Evolutionary conservation across 2,113 vertebrate genomes (phyloP).

Genomic region (Malurus elegans): DNA sequence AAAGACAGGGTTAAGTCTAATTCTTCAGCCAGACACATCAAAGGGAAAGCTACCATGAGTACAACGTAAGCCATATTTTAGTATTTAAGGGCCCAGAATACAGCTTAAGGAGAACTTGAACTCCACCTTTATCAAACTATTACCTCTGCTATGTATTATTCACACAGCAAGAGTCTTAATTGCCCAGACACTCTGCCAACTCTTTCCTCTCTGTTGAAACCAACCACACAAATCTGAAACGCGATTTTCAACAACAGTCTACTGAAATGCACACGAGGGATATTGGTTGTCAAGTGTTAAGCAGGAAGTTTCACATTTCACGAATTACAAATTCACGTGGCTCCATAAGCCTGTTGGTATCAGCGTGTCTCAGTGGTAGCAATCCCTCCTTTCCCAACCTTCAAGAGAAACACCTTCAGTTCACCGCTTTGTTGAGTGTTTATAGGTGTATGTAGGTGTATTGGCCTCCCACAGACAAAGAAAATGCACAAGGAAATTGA

Average conservation of each 20-base stretch:
- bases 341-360: background rate
- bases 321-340: background rate
- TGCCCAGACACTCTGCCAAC: background rate
- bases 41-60: background rate
- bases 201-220: background rate
- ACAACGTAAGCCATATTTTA: background rate
- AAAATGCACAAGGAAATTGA: background rate
- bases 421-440: background rate
- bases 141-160: background rate
- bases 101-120: background rate
- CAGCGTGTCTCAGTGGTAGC: accelerated
- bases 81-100: background rate
- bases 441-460: background rate
- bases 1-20: background rate
- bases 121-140: background rate
- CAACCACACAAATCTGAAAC: background rate
- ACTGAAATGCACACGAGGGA: background rate
- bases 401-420: background rate
- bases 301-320: background rate
- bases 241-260: background rate
- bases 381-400: background rate
- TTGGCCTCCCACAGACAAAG: background rate
- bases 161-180: background rate
- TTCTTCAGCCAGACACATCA: background rate
- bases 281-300: background rate